Percentiles rank a stretch among this genome's conserved stretches.
phyloP scores from a whole-genome alignment of 2,888 invertebrate genomes.

The Bellardia pandia region DNA sequence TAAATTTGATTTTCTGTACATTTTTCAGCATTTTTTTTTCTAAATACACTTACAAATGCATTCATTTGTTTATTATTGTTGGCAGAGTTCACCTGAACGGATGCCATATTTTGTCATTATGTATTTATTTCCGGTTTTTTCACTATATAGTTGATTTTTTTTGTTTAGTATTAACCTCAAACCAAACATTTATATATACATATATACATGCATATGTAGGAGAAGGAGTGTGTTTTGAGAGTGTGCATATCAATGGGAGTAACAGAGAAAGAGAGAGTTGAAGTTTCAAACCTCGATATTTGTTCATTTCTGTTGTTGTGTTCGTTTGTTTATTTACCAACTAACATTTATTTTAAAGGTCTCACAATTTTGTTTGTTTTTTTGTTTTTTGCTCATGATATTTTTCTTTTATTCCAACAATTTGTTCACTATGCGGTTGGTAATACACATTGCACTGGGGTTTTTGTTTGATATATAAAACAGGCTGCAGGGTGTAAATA shows the following conservation, averaged over 20 bases:
- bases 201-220: background rate
- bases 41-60: constrained; percentile 32
- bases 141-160: background rate
- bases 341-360: constrained; percentile 67
- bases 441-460: constrained; percentile 39
- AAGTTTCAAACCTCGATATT: constrained; percentile 47
- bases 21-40: background rate
- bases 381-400: background rate
- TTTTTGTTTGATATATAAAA: background rate
- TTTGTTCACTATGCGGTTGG: constrained; percentile 67
- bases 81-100: constrained; percentile 68
- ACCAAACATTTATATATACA: constrained; percentile 49
- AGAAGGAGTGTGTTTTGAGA: background rate
- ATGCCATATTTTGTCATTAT: constrained; percentile 72
- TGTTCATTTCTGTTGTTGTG: constrained; percentile 34
- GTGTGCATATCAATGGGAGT: background rate
- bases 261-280: constrained; percentile 29
- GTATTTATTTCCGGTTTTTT: constrained; percentile 66
- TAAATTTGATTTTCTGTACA: constrained; percentile 9
- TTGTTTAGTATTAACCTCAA: constrained; percentile 13
- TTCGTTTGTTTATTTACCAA: constrained; percentile 59
- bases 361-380: constrained; percentile 25
- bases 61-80: constrained; percentile 62
- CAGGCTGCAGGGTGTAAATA: background rate
- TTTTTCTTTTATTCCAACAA: constrained; percentile 60